phyloP scores from a whole-genome alignment of 2,113 vertebrate genomes.

The Callipepla californica region DNA sequence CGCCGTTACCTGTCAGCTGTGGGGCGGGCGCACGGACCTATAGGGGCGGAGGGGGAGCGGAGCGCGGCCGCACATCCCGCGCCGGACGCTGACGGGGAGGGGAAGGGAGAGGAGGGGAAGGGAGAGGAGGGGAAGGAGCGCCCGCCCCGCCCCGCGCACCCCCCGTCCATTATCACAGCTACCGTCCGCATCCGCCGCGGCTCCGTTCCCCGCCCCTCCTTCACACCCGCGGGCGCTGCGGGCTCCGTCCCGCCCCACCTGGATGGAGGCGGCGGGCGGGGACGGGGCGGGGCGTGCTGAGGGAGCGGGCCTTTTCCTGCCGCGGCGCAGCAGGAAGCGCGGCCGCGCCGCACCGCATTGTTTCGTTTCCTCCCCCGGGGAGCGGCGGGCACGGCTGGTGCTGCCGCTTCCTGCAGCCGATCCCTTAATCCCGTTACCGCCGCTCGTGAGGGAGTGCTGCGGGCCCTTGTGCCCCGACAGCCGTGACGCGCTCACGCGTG shows the following conservation, averaged over 20 bases:
- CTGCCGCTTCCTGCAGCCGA: too few relatives aligned
- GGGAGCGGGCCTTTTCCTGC: constrained; percentile 60
- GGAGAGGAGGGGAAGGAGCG: too few relatives aligned
- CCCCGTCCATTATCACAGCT: too few relatives aligned
- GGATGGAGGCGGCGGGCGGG: neutral
- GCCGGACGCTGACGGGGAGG: too few relatives aligned
- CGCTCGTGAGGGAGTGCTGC: neutral
- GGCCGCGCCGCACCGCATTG: constrained; percentile 36
- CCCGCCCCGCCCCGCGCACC: too few relatives aligned
- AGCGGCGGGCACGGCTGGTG: too few relatives aligned
- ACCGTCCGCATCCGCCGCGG: neutral
- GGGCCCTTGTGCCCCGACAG: neutral
- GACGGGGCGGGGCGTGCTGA: neutral
- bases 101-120: too few relatives aligned
- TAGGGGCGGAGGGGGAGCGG: neutral
- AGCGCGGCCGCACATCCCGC: neutral
- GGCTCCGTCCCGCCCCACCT: neutral
- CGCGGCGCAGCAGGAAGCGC: constrained; percentile 54
- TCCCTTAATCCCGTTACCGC: neutral
- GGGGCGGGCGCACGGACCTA: neutral
- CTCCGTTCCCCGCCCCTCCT: neutral
- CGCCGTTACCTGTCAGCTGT: constrained; percentile 44
- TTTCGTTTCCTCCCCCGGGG: neutral
- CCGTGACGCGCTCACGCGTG: rapidly evolving
- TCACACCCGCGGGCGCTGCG: neutral